Evolutionary conservation across 2,888 invertebrate genomes (phyloP), one percentile per base, ranked within the genome.

Genomic region (Trichogramma dendrolimi): DNA sequence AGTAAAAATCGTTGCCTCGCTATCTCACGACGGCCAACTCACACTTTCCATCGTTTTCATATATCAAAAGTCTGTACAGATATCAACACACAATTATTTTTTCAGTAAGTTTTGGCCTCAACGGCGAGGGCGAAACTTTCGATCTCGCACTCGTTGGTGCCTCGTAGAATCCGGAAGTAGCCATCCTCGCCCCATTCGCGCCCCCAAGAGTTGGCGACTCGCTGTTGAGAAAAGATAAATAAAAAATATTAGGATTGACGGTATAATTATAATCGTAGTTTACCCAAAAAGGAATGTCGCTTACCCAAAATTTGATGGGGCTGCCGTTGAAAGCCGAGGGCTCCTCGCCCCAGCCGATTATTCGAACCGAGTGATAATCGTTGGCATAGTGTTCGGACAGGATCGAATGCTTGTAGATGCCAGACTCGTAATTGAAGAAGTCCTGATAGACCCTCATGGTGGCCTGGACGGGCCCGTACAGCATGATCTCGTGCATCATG

Each of bases 181-280:
- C 97, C 97, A 66, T 87, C 82, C 76, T 96, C 95, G 7, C 96
- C 97, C 96, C 96, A 97, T 69, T 86, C 82, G 0, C 79, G 73
- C 6, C 97, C 96, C 97, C 97, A 97, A 43, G 94, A 94, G 81
- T 97, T 97, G 53, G 93, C 93, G 49, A 90, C 93, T 74, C 92
- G 83, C 96, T 96, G 82, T 4, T 5, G 7, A 46, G 6, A 42
- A 53, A 53, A 43, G 38, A 42, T 11, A 6, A 6, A 11, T 53
- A 10, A 14, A 55, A 11, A 40, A 43, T 11, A 63, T 47, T 6
- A 42, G 11, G 4, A 43, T 44, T 5, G 10, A 4, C 38, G 5
- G 10, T 47, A 47, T 44, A 50, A 53, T 6, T 55, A 38, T 27
- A 11, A 8, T 3, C 14, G 6, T 7, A 48, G 43, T 0, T 46